These are phyloP conservation scores for Cryptocephalus primarius DNA, from an alignment of 2,888 invertebrate genomes.

Conservation along the genomic window DNA sequence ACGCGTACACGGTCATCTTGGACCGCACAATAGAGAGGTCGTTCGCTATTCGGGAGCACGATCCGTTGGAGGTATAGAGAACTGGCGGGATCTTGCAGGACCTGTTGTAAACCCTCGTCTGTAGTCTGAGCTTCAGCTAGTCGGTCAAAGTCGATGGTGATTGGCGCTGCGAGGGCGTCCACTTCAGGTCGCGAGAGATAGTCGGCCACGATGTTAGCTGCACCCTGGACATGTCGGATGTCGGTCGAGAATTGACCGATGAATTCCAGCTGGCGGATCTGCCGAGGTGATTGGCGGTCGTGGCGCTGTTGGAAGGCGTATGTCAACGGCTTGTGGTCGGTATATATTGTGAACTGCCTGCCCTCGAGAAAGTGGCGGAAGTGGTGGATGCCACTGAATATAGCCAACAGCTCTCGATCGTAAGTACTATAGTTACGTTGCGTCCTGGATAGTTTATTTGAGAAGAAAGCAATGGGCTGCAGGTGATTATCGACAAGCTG, in stretches of 20 bases:
- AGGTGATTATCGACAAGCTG: conserved; percentile 18
- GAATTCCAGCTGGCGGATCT: not conserved
- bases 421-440: conserved; percentile 26
- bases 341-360: not conserved
- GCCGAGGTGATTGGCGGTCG: not conserved
- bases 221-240: not conserved
- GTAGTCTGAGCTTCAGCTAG: not conserved
- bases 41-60: not conserved
- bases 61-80: not conserved
- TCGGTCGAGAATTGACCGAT: conserved; percentile 1
- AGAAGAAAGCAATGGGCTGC: conserved; percentile 31
- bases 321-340: not conserved
- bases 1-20: not conserved
- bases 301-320: not conserved
- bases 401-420: conserved; percentile 16
- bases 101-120: not conserved
- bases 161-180: not conserved
- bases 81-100: not conserved
- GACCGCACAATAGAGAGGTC: not conserved
- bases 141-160: not conserved
- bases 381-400: conserved; percentile 1
- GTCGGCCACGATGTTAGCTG: too few relatives aligned
- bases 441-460: conserved; percentile 22
- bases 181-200: too few relatives aligned
- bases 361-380: conserved; percentile 1